Evolutionary conservation across 2,113 vertebrate genomes (phyloP).

Genomic region (Brachirus orientalis): DNA sequence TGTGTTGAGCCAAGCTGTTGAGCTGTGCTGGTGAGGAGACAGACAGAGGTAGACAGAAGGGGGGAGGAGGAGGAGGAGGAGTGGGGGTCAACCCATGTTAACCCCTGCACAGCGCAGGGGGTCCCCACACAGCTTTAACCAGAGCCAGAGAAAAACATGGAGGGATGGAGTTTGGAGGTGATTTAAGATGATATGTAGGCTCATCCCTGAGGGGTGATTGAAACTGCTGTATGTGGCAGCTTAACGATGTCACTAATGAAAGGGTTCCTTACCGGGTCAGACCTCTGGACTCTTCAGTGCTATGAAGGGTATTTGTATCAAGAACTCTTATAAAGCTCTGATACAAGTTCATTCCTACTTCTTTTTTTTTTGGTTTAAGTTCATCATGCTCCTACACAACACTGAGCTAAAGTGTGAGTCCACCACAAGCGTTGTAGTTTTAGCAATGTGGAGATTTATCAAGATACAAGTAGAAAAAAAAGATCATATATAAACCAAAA

Average conservation of each 20-base stretch:
- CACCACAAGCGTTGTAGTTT: too few relatives aligned
- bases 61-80: background rate
- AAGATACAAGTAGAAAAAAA: too few relatives aligned
- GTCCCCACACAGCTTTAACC: background rate
- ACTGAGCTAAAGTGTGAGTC: too few relatives aligned
- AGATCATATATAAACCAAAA: too few relatives aligned
- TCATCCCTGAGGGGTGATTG: slow-evolving; percentile 48
- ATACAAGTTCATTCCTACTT: too few relatives aligned
- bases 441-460: too few relatives aligned
- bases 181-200: slow-evolving; percentile 39
- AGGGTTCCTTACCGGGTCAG: slow-evolving; percentile 67
- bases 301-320: background rate
- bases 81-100: slow-evolving; percentile 44
- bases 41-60: background rate
- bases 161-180: slow-evolving; percentile 14
- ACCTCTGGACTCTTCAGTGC: slow-evolving; percentile 36
- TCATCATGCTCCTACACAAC: too few relatives aligned
- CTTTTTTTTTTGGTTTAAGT: too few relatives aligned
- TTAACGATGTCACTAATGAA: slow-evolving; percentile 76
- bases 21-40: background rate
- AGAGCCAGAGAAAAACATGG: slow-evolving; percentile 9
- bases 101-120: slow-evolving; percentile 27
- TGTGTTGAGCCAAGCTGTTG: slow-evolving; percentile 32
- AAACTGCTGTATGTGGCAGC: slow-evolving; percentile 20
- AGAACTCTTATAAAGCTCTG: too few relatives aligned